Evolutionary conservation across 2,113 vertebrate genomes (phyloP).

Genomic region (Rhinoptilus africanus): DNA sequence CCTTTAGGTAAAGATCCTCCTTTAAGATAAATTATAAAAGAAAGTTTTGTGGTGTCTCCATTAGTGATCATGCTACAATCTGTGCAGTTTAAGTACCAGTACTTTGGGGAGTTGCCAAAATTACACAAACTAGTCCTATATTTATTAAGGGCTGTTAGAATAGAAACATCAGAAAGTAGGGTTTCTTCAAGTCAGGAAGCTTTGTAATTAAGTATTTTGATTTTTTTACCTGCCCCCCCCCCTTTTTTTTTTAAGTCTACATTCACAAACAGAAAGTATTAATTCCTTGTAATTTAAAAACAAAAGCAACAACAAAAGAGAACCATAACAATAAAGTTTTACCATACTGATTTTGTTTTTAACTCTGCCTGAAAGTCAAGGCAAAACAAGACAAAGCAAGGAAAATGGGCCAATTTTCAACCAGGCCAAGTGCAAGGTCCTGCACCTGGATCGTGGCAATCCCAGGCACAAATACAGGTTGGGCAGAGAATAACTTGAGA

Average conservation of each 20-base stretch:
- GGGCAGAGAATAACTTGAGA: too few relatives aligned
- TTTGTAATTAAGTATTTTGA: not conserved
- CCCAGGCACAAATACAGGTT: too few relatives aligned
- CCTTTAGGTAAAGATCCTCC: not conserved
- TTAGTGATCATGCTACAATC: not conserved
- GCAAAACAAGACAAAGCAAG: not conserved
- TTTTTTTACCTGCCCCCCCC: not conserved
- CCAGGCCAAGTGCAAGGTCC: too few relatives aligned
- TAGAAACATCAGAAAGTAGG: not conserved
- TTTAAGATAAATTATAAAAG: not conserved
- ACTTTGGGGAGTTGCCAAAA: not conserved
- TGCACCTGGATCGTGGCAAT: too few relatives aligned
- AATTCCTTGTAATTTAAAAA: not conserved
- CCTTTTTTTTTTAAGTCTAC: not conserved
- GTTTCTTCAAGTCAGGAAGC: not conserved
- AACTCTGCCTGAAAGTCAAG: not conserved
- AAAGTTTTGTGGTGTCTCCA: not conserved
- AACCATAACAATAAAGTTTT: not conserved
- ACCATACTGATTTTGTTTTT: not conserved
- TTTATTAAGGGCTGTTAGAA: not conserved
- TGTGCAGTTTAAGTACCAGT: not conserved
- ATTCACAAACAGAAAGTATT: not conserved
- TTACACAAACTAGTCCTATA: not conserved
- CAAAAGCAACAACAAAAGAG: not conserved
- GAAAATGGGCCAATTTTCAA: not conserved